phyloP scores from a whole-genome alignment of 2,113 vertebrate genomes.

The Aptenodytes forsteri region DNA sequence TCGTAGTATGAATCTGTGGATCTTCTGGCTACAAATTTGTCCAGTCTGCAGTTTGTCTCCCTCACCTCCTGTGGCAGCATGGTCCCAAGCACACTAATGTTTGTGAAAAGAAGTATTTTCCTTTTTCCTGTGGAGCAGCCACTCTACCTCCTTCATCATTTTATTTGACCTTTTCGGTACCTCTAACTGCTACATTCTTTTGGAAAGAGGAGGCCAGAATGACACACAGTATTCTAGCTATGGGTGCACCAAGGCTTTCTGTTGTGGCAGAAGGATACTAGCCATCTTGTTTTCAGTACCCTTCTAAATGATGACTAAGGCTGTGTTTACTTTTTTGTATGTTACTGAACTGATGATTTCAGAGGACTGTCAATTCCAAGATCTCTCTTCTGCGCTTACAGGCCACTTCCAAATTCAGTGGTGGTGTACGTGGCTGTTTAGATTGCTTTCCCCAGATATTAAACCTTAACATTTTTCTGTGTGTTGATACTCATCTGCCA shows the following conservation, averaged over 20 bases:
- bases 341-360: neutral
- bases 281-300: neutral
- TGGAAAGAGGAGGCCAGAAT: neutral
- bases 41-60: neutral
- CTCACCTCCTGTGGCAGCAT: neutral
- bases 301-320: neutral
- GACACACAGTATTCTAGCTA: neutral
- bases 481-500: neutral
- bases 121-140: neutral
- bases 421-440: neutral
- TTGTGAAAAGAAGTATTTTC: neutral
- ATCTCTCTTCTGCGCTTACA: neutral
- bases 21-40: neutral
- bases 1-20: neutral
- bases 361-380: neutral
- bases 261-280: neutral
- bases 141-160: neutral
- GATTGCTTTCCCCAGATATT: neutral
- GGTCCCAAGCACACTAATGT: neutral
- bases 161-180: neutral
- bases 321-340: neutral
- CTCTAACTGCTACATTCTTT: neutral
- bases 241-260: neutral
- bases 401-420: neutral
- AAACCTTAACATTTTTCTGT: neutral